Evolutionary conservation across 53 echinoderm and acorn worm species (phyloP).

Genomic region (Arbacia lixula): DNA sequence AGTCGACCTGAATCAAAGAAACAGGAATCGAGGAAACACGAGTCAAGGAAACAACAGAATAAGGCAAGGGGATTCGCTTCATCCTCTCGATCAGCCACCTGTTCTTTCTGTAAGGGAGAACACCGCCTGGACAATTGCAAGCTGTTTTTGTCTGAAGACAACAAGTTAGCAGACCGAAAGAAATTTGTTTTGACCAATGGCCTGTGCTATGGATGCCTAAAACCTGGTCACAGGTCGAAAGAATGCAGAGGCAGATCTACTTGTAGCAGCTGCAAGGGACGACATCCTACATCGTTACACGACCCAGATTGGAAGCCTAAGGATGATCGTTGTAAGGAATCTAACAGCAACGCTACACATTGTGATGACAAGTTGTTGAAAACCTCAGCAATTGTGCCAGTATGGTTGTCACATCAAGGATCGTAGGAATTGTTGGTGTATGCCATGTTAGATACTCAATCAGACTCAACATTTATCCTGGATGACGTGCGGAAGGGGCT

Average conservation of each 20-base stretch:
- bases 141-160: background rate
- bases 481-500: background rate
- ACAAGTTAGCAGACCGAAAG: background rate
- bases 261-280: background rate
- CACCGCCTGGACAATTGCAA: background rate
- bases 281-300: background rate
- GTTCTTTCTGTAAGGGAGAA: background rate
- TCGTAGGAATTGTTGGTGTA: background rate
- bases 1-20: too few relatives aligned
- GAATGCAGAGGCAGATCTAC: background rate
- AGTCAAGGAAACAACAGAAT: background rate
- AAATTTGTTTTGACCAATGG: background rate
- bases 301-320: background rate
- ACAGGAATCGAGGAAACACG: background rate
- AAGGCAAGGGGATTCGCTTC: background rate
- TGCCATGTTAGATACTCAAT: slow-evolving; percentile 25
- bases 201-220: background rate
- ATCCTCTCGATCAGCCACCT: background rate
- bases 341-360: background rate
- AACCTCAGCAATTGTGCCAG: slow-evolving; percentile 9
- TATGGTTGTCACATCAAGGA: slow-evolving; percentile 10
- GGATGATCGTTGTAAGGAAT: background rate
- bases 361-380: background rate
- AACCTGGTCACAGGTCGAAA: background rate
- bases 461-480: slow-evolving; percentile 12